phyloP scores from a whole-genome alignment of 1,140 invertebrate genomes.

The Zaprionus nigranus region DNA sequence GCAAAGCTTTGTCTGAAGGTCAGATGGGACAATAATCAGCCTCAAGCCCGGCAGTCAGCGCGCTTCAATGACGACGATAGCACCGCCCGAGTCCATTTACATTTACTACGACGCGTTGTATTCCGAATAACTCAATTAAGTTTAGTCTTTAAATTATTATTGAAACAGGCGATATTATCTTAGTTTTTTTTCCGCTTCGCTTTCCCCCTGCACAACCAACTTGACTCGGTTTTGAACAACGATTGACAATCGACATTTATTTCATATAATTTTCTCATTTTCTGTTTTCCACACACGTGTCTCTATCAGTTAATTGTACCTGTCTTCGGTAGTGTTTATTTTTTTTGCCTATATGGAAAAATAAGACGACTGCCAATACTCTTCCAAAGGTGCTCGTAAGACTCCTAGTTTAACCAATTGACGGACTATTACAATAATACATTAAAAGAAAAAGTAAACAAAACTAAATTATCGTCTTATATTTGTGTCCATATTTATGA shows the following conservation, averaged over 20 bases:
- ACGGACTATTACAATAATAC: constrained; percentile 52
- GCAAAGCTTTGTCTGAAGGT: constrained; percentile 62
- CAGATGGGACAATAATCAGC: constrained; percentile 63
- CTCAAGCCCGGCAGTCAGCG: constrained; percentile 51
- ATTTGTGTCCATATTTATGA: constrained; percentile 34
- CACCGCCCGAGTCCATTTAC: constrained; percentile 51
- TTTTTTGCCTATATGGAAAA: constrained; percentile 57
- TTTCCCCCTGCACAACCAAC: background rate
- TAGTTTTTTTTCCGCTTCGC: constrained; percentile 2
- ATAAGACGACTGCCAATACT: constrained; percentile 55
- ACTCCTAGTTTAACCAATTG: constrained; percentile 66
- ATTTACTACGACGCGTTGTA: constrained; percentile 50
- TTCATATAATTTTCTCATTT: constrained; percentile 20
- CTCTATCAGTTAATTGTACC: constrained; percentile 49
- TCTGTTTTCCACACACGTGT: constrained; percentile 67
- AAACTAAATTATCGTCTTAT: constrained; percentile 7
- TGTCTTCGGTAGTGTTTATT: constrained; percentile 67
- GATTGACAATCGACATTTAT: constrained; percentile 37
- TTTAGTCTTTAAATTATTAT: constrained; percentile 33
- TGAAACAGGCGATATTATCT: background rate
- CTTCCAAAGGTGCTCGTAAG: constrained; percentile 1
- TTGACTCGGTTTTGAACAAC: constrained; percentile 43
- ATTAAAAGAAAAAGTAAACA: constrained; percentile 25
- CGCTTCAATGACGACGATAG: constrained; percentile 71
- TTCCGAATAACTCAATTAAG: constrained; percentile 29